These are phyloP conservation scores for Protobothrops mucrosquamatus DNA, from an alignment of 2,113 vertebrate species.

Conservation along the genomic window DNA sequence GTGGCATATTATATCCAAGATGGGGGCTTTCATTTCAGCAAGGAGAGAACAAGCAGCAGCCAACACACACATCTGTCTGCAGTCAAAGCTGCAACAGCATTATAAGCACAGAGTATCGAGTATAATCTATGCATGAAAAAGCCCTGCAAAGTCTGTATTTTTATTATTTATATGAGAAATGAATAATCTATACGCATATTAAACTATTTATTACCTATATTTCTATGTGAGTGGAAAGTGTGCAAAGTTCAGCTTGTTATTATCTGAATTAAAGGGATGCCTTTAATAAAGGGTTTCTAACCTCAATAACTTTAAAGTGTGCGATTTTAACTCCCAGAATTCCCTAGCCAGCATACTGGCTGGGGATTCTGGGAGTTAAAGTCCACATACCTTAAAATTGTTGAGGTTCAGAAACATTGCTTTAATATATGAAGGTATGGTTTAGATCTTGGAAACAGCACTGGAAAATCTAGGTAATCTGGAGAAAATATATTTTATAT, in stretches of 20 bases:
- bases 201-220: conserved; percentile 25
- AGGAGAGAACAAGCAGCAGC: neutral
- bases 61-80: neutral
- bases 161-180: neutral
- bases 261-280: conserved; percentile 28
- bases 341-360: neutral
- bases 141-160: neutral
- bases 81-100: conserved; percentile 7
- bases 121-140: neutral
- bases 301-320: neutral
- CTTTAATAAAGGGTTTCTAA: neutral
- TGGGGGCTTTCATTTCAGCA: neutral
- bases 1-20: neutral
- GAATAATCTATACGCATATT: neutral
- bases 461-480: conserved; percentile 10
- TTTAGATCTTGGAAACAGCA: conserved; percentile 10
- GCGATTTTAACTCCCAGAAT: neutral
- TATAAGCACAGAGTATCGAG: neutral
- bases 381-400: neutral
- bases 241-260: conserved; percentile 51
- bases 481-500: neutral
- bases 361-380: neutral
- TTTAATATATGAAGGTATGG: neutral
- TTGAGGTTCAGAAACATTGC: neutral
- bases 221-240: conserved; percentile 22